Evolutionary conservation across 2,113 vertebrate genomes (phyloP).

Genomic region (Puffinus mauretanicus): DNA sequence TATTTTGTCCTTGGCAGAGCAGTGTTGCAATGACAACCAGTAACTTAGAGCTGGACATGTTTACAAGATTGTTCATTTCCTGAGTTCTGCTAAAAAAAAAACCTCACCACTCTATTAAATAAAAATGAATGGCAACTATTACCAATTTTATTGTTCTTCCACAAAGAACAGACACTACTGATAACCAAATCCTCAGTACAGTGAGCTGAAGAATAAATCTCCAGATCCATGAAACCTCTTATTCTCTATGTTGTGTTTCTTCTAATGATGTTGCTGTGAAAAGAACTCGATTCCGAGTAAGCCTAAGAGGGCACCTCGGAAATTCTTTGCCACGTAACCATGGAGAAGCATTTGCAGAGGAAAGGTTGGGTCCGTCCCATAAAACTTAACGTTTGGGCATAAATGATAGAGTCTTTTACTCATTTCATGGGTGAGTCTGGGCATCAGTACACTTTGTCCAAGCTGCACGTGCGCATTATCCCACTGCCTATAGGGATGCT

Average conservation of each 20-base stretch:
- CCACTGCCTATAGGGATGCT: neutral
- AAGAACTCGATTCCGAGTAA: neutral
- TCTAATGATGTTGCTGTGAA: neutral
- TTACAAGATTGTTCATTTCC: neutral
- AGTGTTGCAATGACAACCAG: neutral
- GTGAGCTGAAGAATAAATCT: neutral
- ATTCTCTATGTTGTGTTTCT: neutral
- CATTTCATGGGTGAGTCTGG: neutral
- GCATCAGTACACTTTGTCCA: neutral
- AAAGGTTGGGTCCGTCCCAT: neutral
- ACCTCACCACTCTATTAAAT: neutral
- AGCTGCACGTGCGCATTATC: accelerated
- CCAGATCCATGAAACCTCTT: neutral
- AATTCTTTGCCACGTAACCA: neutral
- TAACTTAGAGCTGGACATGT: neutral
- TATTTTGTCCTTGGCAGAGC: neutral
- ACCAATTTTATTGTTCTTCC: neutral
- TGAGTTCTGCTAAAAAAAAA: neutral
- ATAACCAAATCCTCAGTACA: neutral
- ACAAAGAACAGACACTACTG: neutral
- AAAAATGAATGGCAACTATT: neutral
- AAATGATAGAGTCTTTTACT: neutral
- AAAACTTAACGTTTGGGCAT: neutral
- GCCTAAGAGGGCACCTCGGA: neutral
- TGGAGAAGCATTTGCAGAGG: neutral